These are phyloP conservation scores for Centruroides vittatus DNA, from an alignment of 1,140 invertebrate genomes.

Conservation along the genomic window DNA sequence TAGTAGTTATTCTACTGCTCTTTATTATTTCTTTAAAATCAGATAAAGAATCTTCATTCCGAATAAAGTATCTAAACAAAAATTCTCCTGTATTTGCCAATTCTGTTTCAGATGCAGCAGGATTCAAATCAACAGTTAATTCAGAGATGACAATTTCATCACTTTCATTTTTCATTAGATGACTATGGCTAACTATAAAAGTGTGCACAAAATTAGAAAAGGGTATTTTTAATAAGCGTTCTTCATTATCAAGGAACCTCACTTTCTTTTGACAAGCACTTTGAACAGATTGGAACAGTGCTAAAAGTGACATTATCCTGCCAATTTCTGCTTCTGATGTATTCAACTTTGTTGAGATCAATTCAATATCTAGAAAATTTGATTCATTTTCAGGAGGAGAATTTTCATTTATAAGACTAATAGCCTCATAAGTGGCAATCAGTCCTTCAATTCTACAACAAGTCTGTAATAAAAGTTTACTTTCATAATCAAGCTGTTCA, in stretches of 20 bases:
- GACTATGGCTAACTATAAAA: conserved; percentile 8
- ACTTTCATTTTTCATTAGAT: conserved; percentile 8
- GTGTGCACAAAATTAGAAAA: conserved; percentile 14
- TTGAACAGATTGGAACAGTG: conserved; percentile 6
- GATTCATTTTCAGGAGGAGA: too few relatives aligned
- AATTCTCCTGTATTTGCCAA: too few relatives aligned
- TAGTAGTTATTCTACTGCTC: background rate
- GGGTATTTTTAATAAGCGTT: conserved; percentile 1
- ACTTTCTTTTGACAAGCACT: conserved; percentile 7
- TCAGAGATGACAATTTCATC: conserved; percentile 5
- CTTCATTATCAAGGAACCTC: conserved; percentile 6
- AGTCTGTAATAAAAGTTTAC: conserved; percentile 26
- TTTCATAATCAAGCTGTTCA: conserved; percentile 27
- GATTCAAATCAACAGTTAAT: conserved; percentile 10
- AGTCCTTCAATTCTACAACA: conserved; percentile 26
- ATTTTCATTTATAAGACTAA: conserved; percentile 1
- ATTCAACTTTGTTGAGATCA: conserved; percentile 13
- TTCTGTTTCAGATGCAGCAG: conserved; percentile 1
- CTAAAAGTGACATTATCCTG: conserved; percentile 19
- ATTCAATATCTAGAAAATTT: too few relatives aligned
- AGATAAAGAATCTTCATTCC: background rate
- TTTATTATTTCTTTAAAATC: background rate
- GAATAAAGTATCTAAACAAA: background rate
- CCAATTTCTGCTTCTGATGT: conserved; percentile 21
- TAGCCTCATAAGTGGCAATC: conserved; percentile 22